Evolutionary conservation across 2,113 vertebrate species (phyloP), one percentile per base, ranked within the genome.

Genomic region (Craseonycteris thonglongyai): DNA sequence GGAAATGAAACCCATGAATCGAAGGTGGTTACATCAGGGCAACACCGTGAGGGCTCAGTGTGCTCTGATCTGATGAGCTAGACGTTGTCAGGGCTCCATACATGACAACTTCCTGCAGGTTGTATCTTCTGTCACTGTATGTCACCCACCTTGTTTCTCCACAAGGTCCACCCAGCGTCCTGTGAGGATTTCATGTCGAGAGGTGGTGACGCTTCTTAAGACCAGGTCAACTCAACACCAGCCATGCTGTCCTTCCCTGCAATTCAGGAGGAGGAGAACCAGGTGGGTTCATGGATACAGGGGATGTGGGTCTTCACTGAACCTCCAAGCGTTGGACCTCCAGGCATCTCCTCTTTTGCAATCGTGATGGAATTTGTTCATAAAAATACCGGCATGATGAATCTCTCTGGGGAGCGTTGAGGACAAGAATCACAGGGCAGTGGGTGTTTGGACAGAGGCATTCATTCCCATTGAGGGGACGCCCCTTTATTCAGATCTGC

Each of bases 221-320:
- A 12, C 12, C 21, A 45, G 7, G 35, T 40, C 8, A 81, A n/a
- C 24, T 81, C 65, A 58, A 49, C 76, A 18, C 26, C 14, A 8
- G 7, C 12, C 68, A 0, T 2, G 5, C 2, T 40, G 8, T n/a
- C 35, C 19, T 74, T 16, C 2, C 22, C 7, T 38, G 22, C 14
- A 24, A 9, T 1, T 33, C 26, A 7, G 21, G 4, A 14, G 30
- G n/a, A 71, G 11, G 10, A 33, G n/a, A 56, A 42, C 5, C n/a
- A 26, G 13, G 22, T 47, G 21, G 56, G 10, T 7, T 59, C 12
- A 21, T 69, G 78, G 30, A 63, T 12, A 69, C 6, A 4, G 1
- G 19, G 21, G 33, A 30, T 63, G 68, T 21, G 6, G 47, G 2
- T 49, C 38, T 80, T 42, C 47, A 65, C 0, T 12, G 13, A 74